Percentiles rank a stretch among this genome's conserved stretches.
phyloP scores from a whole-genome alignment of 2,888 invertebrate genomes.

The Prenolepis imparis region DNA sequence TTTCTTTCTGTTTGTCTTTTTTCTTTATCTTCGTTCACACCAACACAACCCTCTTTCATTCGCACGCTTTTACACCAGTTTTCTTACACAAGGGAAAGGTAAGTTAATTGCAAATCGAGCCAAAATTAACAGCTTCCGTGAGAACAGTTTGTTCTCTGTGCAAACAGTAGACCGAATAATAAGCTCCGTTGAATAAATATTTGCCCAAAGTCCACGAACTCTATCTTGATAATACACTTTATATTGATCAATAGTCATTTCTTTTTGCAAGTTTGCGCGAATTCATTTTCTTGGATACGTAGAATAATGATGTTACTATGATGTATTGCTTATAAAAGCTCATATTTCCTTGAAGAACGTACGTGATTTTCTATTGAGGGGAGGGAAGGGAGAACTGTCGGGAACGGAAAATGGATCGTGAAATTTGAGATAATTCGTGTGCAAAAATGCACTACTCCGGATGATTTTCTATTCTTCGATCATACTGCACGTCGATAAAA shows the following conservation, averaged over 20 bases:
- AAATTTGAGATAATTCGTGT: background rate
- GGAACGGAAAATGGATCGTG: background rate
- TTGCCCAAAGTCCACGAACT: background rate
- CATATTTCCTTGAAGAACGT: background rate
- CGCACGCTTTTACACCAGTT: slow-evolving; percentile 20
- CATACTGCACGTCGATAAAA: background rate
- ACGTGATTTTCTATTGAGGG: background rate
- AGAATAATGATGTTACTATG: background rate
- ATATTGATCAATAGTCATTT: background rate
- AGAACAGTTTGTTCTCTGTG: background rate
- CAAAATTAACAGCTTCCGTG: slow-evolving; percentile 18
- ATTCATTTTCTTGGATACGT: background rate
- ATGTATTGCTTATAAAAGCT: slow-evolving; percentile 2
- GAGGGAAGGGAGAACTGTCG: background rate
- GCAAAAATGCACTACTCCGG: background rate
- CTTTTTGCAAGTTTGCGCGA: background rate
- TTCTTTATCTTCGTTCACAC: slow-evolving; percentile 1
- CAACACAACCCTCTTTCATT: background rate
- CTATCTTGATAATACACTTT: slow-evolving; percentile 15
- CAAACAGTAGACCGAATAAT: slow-evolving; percentile 17
- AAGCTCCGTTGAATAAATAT: slow-evolving; percentile 41
- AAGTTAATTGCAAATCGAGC: slow-evolving; percentile 50
- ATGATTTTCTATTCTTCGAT: background rate
- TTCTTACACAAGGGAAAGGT: slow-evolving; percentile 5
- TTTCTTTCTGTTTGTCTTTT: background rate